Evolutionary conservation across 2,888 invertebrate genomes (phyloP), one percentile per base, ranked within the genome.

Genomic region (Cyaniris semiargus): DNA sequence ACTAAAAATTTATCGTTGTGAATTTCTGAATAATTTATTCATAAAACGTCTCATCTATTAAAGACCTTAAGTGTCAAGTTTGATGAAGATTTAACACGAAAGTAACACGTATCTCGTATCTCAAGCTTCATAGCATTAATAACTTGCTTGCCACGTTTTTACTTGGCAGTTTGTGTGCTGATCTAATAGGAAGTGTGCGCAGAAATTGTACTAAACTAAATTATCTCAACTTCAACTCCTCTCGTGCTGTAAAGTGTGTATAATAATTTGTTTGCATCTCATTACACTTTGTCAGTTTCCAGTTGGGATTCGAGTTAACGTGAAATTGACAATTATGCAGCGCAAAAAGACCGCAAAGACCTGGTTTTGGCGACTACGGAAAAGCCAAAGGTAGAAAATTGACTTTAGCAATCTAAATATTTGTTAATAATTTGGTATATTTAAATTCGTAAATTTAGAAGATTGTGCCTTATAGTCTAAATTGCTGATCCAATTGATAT

Each of bases 251-350:
- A 71, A 71, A 34, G 38, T 71, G 38, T 70, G 38, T 71, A 38
- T 38, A 21, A 71, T 38, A 71, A 71, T 71, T 71, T 71, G 38
- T 71, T 71, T 71, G 71, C 71, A 38, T 71, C 71, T 71, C 71
- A 66, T 66, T 31, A 27, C 66, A 66, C 66, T 66, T 66, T 66
- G 66, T 66, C 66, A 31, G 66, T 31, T 66, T 66, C 8, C 66
- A 27, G 66, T 66, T 66, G 66, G 27, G 66, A 66, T 66, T 66
- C 15, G 27, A 27, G 27, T 66, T 21, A 21, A 60, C 60, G 66
- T 66, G 15, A 27, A 31, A 27, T 34, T 71, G 71, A 38, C 8
- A 38, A 34, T 21, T 23, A 23, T 70, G 13, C 44, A 44, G 44
- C 44, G 44, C 44, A 44, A 44, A 44, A 44, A 44, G 10, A 70